Conservation (phyloP, 2,888 invertebrate species). For the Erannis defoliaria region DNA sequence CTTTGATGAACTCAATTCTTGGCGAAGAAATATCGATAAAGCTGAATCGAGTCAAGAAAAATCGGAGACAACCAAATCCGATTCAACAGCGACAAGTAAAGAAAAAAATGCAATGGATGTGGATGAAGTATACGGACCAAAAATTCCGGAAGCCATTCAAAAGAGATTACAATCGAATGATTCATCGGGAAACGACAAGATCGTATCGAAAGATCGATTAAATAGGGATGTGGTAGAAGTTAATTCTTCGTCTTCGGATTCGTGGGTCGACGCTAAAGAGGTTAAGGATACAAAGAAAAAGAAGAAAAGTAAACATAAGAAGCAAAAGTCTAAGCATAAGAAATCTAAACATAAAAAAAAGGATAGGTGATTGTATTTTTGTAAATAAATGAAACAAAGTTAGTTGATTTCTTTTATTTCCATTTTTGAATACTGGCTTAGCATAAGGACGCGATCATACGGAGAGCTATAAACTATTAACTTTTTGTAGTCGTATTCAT, state of each 20-base stretch:
- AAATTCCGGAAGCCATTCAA: slow-evolving; percentile 82
- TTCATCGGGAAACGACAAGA: slow-evolving; percentile 49
- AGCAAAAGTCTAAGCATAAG: slow-evolving; percentile 71
- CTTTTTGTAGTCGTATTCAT: too few species aligned
- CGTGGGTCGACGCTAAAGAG: slow-evolving; percentile 83
- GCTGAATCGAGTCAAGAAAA: slow-evolving; percentile 38
- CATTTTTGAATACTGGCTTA: too few species aligned
- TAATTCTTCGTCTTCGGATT: slow-evolving; percentile 74
- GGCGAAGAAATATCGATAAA: slow-evolving; percentile 63
- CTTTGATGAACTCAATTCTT: slow-evolving; percentile 85
- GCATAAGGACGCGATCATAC: too few species aligned
- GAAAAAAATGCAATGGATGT: slow-evolving; percentile 30
- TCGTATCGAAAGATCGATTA: slow-evolving; percentile 13
- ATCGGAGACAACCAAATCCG: slow-evolving; percentile 24
- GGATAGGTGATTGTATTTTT: slow-evolving; percentile 54
- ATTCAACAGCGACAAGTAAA: background rate
- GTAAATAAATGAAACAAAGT: slow-evolving; percentile 1
- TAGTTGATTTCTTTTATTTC: background rate
- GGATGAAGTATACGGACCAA: slow-evolving; percentile 85
- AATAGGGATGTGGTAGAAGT: slow-evolving; percentile 49
- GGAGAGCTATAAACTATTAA: too few species aligned
- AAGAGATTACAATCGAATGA: slow-evolving; percentile 56
- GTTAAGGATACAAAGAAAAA: slow-evolving; percentile 74
- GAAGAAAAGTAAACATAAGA: slow-evolving; percentile 78
- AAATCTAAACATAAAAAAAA: slow-evolving; percentile 79